Evolutionary conservation across 2,113 vertebrate genomes (phyloP).

Genomic region (Lanius collurio): DNA sequence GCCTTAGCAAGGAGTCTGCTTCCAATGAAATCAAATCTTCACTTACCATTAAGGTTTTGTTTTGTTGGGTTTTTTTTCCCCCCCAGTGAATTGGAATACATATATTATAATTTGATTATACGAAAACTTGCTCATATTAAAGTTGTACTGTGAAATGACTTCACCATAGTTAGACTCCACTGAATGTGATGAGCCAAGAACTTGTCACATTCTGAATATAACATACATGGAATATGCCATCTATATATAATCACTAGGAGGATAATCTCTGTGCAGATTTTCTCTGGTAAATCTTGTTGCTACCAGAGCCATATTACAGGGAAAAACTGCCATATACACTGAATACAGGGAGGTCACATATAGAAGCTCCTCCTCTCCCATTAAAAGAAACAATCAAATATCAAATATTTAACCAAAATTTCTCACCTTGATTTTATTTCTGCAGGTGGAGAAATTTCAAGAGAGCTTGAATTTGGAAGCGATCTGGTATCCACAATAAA

Average conservation of each 20-base stretch:
- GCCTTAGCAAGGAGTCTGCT: slow-evolving; percentile 30
- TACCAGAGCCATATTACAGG: slow-evolving; percentile 1
- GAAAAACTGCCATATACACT: slow-evolving; percentile 1
- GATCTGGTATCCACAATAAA: slow-evolving; percentile 65
- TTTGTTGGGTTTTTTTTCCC: not conserved
- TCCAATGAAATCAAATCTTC: slow-evolving; percentile 48
- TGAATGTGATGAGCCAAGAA: slow-evolving; percentile 63
- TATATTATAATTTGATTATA: slow-evolving; percentile 65
- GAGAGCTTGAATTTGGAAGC: fast-evolving
- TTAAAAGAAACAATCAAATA: not conserved
- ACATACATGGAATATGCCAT: slow-evolving; percentile 65
- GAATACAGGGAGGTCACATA: not conserved
- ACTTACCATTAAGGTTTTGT: slow-evolving; percentile 50
- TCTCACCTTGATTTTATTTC: slow-evolving; percentile 69
- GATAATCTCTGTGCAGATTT: slow-evolving; percentile 67
- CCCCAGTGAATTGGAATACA: slow-evolving; percentile 42
- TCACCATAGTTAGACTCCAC: slow-evolving; percentile 65
- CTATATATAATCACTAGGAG: slow-evolving; percentile 63
- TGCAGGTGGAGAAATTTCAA: slow-evolving; percentile 64
- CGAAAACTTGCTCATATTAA: slow-evolving; percentile 64
- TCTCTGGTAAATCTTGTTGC: slow-evolving; percentile 61
- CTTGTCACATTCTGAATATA: slow-evolving; percentile 67
- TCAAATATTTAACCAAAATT: not conserved
- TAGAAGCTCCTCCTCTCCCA: slow-evolving; percentile 3
- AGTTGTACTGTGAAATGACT: slow-evolving; percentile 68